Base-by-base conservation (phyloP, 2,888 invertebrate species). In the Heliconius sara region DNA sequence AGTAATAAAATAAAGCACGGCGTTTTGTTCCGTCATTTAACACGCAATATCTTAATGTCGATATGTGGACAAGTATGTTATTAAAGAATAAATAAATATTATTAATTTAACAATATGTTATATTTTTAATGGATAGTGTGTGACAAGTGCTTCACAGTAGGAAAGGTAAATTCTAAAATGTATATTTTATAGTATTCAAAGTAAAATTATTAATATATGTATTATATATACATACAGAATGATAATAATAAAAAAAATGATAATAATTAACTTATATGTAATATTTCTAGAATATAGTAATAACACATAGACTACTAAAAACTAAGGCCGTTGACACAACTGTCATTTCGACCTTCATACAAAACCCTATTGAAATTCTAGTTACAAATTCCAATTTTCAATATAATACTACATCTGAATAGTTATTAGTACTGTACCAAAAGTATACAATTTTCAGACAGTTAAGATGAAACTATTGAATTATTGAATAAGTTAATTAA, bases 401-500 rank as follows among this genome's bases (percentile, higher is more conserved):
- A 27, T 27, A 34, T 34, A 34, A 73, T 73, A 34, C 12, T 72
- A 73, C 57, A 73, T 60, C 12, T 73, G 60, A 60, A 73, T 60
- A 34, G n/a, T 4, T 34, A 34, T 57, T 60, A 13, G 60, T 39
- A 34, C 12, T 60, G n/a, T 57, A 73, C 9, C 34, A 5, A 34
- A 34, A 60, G 57, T 16, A 60, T 34, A 60, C 60, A 60, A 60
- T 73, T 73, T 34, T 6, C 22, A n/a, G 16, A 60, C 16, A 34
- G 30, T 34, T 57, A 12, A 34, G 13, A 27, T 6, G 7, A 22
- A 39, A 43, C 52, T 57, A n/a, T 57, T 34, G 30, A 12, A 57
- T 6, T 68, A 43, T 39, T 68, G n/a, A 67, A 67, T 67, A 12
- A n/a, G 1, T 67, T 22, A 34, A 39, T 67, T 10, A 39, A 30